Evolutionary conservation across 2,113 vertebrate genomes (phyloP), one percentile per base, ranked within the genome.

Genomic region (Camelus bactrianus): DNA sequence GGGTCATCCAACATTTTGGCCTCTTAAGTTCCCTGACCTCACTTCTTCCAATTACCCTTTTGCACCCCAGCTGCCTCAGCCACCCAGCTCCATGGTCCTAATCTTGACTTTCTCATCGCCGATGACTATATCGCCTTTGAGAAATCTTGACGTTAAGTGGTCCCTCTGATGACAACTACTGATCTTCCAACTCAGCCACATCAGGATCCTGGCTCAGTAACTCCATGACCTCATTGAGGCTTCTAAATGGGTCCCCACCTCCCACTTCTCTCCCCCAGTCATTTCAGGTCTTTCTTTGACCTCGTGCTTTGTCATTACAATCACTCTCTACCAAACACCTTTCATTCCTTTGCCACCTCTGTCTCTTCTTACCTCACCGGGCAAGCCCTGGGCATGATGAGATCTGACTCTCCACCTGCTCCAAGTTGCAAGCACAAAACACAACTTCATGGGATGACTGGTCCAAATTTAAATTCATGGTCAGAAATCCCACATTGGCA

Each of bases 401-500:
- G 22, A 67, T 79, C 65, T 56, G 72, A 86, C 22, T 73, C 4
- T 10, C 26, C 15, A 64, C 73, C 75, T 79, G 30, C 13, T 91
- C 16, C 2, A 24, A 38, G 9, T 24, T 83, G 48, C 52, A 13
- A 32, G 9, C 58, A 38, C 11, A 82, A 95, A 75, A 58, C 48
- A 46, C 17, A 20, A 15, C 2, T 52, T 79, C n/a, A 3, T 4
- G 32, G 3, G 48, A 35, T 48, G 62, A 82, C 3, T 32, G 84
- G 84, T 64, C 60, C 85, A 54, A 67, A 91, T 93, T 89, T 42
- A 90, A 64, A 77, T 73, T 64, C 50, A 38, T 0, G 26, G 67
- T 85, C 77, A 20, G 72, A 62, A 91, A 80, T 82, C 77, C 94
- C 94, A 94, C 70, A 75, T 8, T n/a, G 89, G 54, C 81, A 38